A percentile compares a stretch with the other conserved stretches of the same genome.
Evolutionary conservation across 2,888 invertebrate species (phyloP).

Genomic region (Pardosa pseudoannulata): DNA sequence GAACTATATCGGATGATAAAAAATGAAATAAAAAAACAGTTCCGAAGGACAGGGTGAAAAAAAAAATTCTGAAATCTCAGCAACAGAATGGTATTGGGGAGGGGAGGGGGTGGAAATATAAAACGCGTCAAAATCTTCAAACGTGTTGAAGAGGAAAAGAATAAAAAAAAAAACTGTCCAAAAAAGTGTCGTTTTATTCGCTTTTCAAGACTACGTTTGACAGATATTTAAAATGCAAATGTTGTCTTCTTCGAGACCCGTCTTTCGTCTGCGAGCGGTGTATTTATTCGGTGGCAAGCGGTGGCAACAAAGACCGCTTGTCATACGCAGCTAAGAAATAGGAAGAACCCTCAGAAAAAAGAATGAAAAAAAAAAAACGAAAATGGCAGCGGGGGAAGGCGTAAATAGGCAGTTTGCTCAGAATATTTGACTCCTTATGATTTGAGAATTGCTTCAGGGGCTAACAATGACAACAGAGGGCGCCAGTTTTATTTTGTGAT

Average conservation of each 20-base stretch:
- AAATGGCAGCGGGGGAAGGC: constrained; percentile 50
- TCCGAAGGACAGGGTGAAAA: constrained; percentile 21
- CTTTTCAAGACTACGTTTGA: constrained; percentile 66
- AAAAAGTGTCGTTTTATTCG: constrained; percentile 68
- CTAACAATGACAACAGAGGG: constrained; percentile 64
- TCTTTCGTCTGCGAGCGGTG: constrained; percentile 66
- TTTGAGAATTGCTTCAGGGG: constrained; percentile 69
- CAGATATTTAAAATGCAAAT: constrained; percentile 72
- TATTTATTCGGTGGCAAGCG: constrained; percentile 70
- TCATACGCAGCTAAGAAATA: constrained; percentile 57
- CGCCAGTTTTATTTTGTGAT: constrained; percentile 45
- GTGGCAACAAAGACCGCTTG: constrained; percentile 70
- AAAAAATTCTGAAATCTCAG: constrained; percentile 30
- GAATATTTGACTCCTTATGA: constrained; percentile 69
- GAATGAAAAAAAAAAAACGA: constrained; percentile 14
- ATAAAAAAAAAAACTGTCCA: constrained; percentile 19
- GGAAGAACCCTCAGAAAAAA: constrained; percentile 17
- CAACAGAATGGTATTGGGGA: constrained; percentile 54
- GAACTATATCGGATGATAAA: constrained; percentile 39
- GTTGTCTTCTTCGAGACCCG: constrained; percentile 69
- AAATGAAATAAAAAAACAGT: constrained; percentile 31
- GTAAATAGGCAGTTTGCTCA: constrained; percentile 70
- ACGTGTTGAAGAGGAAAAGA: constrained; percentile 57
- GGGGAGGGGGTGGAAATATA: constrained; percentile 20
- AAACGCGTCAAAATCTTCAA: constrained; percentile 64